Base-by-base conservation (phyloP, 2,113 vertebrate genomes). In the Eidolon helvum region DNA sequence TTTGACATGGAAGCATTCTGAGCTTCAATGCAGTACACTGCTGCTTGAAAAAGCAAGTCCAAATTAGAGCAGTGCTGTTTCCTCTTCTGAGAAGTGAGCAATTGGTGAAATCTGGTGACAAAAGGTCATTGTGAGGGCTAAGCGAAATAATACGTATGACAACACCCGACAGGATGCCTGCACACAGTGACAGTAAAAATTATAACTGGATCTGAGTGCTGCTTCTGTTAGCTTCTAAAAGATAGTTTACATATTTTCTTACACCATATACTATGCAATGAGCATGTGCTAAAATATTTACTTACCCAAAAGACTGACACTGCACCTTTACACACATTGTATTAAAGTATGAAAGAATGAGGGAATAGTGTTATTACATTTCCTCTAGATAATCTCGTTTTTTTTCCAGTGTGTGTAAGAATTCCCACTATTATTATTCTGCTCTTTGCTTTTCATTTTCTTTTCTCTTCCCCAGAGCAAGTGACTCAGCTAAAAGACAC, bases 361-460 rank as follows among this genome's bases (percentile, higher is more conserved):
- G 19, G 53, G 65, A 18, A 33, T 90, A 26, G 7, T 43, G 80
- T 93, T 19, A 74, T 26, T 50, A 40, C 33, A 53, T 78, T 71
- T 92, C 45, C 63, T 87, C 22, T 74, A 55, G 35, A 87, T 55
- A 79, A 95, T 40, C 30, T 38, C 68, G 69, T 63, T 68, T 16
- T 91, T 38, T 72, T 59, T 72, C 48, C 22, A 90, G 5, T 75
- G 63, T 77, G 24, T 38, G 7, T 69, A 88, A 96, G 69, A 95
- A 93, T 84, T 80, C 69, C 61, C 45, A 72, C 35, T 71, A 87
- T 96, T 90, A 92, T 69, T 92, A 87, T 79, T 50, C 16, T 87
- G 30, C 15, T 93, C 35, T 93, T 93, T 96, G 69, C 28, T 97
- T 93, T 96, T 95, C 92, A 95, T 96, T 95, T 93, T 90, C 90